Conservation (phyloP, 2,888 invertebrate genomes). For the Cremastobaeus sp. region DNA sequence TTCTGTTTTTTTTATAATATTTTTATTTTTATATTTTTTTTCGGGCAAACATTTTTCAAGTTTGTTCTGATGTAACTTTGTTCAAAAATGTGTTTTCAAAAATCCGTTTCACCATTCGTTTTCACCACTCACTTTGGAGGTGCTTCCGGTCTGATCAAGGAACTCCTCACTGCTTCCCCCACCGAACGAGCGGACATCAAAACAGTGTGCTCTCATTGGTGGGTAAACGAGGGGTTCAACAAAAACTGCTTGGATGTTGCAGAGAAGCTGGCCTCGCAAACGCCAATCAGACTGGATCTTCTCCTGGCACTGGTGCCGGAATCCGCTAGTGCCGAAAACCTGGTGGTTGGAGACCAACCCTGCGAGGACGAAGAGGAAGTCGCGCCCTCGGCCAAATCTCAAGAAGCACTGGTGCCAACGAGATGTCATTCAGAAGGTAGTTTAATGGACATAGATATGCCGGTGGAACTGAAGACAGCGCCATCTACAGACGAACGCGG, state of each 20-base stretch:
- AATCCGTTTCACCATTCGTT: too few relatives aligned
- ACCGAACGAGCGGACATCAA: slow-evolving; percentile 93
- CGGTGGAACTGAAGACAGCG: slow-evolving; percentile 75
- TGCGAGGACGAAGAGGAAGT: slow-evolving; percentile 67
- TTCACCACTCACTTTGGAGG: too few relatives aligned
- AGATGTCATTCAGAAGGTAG: slow-evolving; percentile 86
- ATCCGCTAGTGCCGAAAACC: slow-evolving; percentile 84
- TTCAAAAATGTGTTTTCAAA: too few relatives aligned
- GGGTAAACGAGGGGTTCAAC: slow-evolving; percentile 94
- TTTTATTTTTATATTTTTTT: slow-evolving; percentile 1
- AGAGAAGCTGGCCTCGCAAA: slow-evolving; percentile 92
- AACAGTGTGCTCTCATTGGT: slow-evolving; percentile 97
- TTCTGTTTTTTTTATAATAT: slow-evolving; percentile 5
- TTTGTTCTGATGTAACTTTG: too few relatives aligned
- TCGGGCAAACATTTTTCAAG: too few relatives aligned
- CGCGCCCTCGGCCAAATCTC: slow-evolving; percentile 61
- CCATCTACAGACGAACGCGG: too few relatives aligned
- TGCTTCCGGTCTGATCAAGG: slow-evolving; percentile 95
- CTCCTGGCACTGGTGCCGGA: slow-evolving; percentile 90
- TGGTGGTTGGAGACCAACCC: slow-evolving; percentile 82
- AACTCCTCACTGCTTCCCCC: slow-evolving; percentile 96
- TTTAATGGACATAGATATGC: slow-evolving; percentile 85
- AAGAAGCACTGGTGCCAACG: slow-evolving; percentile 76
- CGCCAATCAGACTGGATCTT: slow-evolving; percentile 92
- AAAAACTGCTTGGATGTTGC: slow-evolving; percentile 91